Percentiles rank a stretch among this genome's conserved stretches.
phyloP scores from a whole-genome alignment of 2,888 invertebrate species.

The Chironomus tentans region DNA sequence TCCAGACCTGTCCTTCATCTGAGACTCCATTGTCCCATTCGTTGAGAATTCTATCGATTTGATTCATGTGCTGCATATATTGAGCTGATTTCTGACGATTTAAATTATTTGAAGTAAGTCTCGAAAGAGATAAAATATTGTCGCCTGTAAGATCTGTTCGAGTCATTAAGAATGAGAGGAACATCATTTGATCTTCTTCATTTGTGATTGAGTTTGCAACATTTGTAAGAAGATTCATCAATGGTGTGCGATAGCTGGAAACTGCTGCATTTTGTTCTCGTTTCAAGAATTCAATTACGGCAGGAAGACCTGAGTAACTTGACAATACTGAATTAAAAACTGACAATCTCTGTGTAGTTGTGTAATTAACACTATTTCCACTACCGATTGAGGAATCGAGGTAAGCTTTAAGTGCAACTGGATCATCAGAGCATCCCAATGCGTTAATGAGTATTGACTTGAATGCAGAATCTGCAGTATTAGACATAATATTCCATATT shows the following conservation, averaged over 20 bases:
- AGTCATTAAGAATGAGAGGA: neutral
- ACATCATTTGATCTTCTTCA: neutral
- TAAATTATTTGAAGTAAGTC: neutral
- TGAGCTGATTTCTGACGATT: neutral
- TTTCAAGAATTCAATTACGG: neutral
- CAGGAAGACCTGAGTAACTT: neutral
- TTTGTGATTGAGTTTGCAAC: neutral
- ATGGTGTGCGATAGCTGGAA: neutral
- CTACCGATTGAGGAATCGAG: neutral
- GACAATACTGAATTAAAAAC: neutral
- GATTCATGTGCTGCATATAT: neutral
- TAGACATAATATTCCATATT: neutral
- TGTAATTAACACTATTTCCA: slow-evolving; percentile 6
- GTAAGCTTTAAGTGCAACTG: neutral
- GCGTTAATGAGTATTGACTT: neutral
- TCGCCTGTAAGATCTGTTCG: neutral
- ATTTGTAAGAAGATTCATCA: neutral
- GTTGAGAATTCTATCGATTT: neutral
- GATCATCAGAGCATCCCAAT: slow-evolving; percentile 4
- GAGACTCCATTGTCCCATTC: neutral
- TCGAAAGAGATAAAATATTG: neutral
- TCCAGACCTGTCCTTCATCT: neutral
- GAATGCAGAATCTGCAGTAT: neutral
- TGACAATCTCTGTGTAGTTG: neutral
- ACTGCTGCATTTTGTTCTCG: neutral